Evolutionary conservation across 2,113 vertebrate genomes (phyloP).

Genomic region (Sprattus sprattus): DNA sequence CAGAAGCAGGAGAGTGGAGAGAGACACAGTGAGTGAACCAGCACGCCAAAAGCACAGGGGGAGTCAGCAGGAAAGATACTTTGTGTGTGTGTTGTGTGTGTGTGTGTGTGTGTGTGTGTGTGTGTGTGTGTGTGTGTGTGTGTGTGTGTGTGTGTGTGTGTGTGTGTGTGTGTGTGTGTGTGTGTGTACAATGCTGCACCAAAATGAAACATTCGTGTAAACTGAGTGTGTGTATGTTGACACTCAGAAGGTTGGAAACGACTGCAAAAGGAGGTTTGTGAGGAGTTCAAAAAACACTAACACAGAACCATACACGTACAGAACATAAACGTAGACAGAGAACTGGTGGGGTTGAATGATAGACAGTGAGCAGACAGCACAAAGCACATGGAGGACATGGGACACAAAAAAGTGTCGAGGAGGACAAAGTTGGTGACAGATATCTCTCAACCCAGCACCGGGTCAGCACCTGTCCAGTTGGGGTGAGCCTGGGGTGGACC

Average conservation of each 20-base stretch:
- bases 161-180: too few relatives aligned
- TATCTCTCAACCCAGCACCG: constrained; percentile 23
- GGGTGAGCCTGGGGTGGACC: constrained; percentile 32
- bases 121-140: background rate
- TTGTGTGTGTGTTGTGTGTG: background rate
- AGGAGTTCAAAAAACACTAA: too few relatives aligned
- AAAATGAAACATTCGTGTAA: background rate
- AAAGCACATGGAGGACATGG: background rate
- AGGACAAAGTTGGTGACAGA: background rate
- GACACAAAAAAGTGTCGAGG: background rate
- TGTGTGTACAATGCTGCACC: too few relatives aligned
- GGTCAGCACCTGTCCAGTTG: constrained; percentile 41
- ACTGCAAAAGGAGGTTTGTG: too few relatives aligned
- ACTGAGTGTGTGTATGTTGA: background rate
- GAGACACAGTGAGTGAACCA: background rate
- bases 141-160: background rate
- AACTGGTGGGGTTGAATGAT: background rate
- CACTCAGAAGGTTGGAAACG: too few relatives aligned
- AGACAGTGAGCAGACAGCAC: background rate
- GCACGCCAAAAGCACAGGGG: background rate
- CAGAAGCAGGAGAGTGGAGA: background rate
- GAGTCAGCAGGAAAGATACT: background rate
- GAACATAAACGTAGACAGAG: too few relatives aligned
- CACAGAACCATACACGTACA: too few relatives aligned
- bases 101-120: constrained; percentile 1